Evolutionary conservation across 2,888 invertebrate genomes (phyloP), one percentile per base, ranked within the genome.

Genomic region (Cristatella mucedo): DNA sequence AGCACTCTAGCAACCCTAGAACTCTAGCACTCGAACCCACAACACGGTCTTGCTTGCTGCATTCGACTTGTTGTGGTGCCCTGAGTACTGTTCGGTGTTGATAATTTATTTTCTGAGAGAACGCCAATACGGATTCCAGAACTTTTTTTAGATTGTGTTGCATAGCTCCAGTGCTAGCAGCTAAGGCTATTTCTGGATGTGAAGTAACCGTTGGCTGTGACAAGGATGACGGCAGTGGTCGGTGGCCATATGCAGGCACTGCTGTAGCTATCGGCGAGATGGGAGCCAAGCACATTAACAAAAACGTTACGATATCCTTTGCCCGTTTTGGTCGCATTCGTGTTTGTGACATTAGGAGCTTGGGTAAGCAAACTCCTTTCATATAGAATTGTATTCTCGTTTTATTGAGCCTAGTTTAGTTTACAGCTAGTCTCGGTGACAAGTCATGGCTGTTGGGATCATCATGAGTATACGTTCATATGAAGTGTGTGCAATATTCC

Each of bases 91-190:
- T n/a, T n/a, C n/a, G n/a, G n/a, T n/a, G n/a, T n/a, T n/a, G n/a
- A n/a, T n/a, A n/a, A n/a, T n/a, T n/a, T n/a, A n/a, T n/a, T n/a
- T n/a, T n/a, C n/a, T n/a, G n/a, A n/a, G n/a, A n/a, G n/a, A n/a
- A n/a, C n/a, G n/a, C n/a, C n/a, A n/a, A n/a, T n/a, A n/a, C n/a
- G n/a, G n/a, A n/a, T n/a, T n/a, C n/a, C n/a, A n/a, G n/a, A n/a
- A n/a, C n/a, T n/a, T n/a, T n/a, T n/a, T 31, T 6, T 19, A 64
- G 65, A 5, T 48, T 71, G 38, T 68, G 70, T 42, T 74, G 73
- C 51, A 73, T 74, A 41, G 63, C 73, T 2, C 69, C 73, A 7
- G 63, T 68, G 4, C 47, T 74, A 26, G 66, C 68, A 11, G 72
- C 73, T 3, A 68, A 61, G 49, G 63, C 70, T 2, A 43, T 64